Evolutionary conservation across 2,888 invertebrate species (phyloP), one percentile per base, ranked within the genome.

Genomic region (Andrena fulva): DNA sequence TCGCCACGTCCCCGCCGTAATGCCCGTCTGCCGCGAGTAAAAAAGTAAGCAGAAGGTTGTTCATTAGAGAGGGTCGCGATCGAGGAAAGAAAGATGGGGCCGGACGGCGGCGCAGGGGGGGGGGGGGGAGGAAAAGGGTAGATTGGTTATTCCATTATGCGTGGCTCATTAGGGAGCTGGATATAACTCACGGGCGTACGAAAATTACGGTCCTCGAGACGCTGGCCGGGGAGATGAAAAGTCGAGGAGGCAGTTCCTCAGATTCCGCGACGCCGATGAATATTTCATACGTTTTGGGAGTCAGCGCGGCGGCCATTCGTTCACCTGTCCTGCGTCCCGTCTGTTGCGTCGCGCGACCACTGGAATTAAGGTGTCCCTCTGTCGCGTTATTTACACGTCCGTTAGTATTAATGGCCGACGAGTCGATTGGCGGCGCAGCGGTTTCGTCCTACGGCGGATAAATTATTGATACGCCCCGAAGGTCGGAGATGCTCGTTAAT

Each of bases 131-230:
- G 79, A 79, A 81, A 73, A 72, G 76, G 75, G 20, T 54, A 59
- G 86, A 88, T 87, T 83, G 86, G 88, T 88, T 87, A 85, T 88
- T 86, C 85, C 87, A 88, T 87, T 88, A 88, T 85, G 85, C 83
- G 85, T 74, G 85, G 87, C 85, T 87, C 87, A 87, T 87, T 87
- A 87, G 76, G 82, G 68, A 62, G 27, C 76, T 72, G 85, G 75
- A 63, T 78, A 87, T 88, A 85, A 88, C 67, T 86, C 88, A 86
- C 82, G 80, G 62, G 29, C 75, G 70, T 71, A 73, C 82, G 82
- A 85, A 88, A 88, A 87, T 87, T 86, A 83, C 85, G 74, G 81
- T 69, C 59, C 70, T 67, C 75, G 29, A 63, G 80, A 72, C 64
- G 70, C 60, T 62, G 8, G 72, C 50, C 48, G 24, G 64, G n/a